Percentiles rank a stretch among this genome's conserved stretches.
Conservation (phyloP, 2,113 vertebrate species). For the Pseudonaja textilis region DNA sequence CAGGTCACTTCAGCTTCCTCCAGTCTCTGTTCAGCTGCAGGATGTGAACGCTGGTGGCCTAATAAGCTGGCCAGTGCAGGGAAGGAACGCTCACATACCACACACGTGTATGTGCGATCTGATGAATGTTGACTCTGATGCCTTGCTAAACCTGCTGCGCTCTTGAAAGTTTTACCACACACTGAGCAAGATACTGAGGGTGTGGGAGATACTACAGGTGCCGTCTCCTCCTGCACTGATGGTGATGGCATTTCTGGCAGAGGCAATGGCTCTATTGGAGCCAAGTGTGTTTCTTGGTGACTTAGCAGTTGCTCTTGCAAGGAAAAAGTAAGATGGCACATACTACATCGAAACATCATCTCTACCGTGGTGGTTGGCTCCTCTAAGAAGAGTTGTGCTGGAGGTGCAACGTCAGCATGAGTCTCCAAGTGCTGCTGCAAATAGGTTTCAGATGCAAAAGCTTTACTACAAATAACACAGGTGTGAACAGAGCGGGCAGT, state of each 20-base stretch:
- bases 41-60: slow-evolving; percentile 83
- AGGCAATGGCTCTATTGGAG: slow-evolving; percentile 13
- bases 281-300: slow-evolving; percentile 73
- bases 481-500: not conserved
- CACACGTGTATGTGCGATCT: slow-evolving; percentile 79
- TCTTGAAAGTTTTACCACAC: slow-evolving; percentile 83
- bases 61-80: slow-evolving; percentile 78
- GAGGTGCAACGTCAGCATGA: slow-evolving; percentile 50
- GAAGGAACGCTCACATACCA: slow-evolving; percentile 81
- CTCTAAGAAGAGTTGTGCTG: slow-evolving; percentile 67
- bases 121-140: slow-evolving; percentile 72
- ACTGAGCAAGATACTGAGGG: slow-evolving; percentile 66
- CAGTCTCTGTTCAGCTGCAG: slow-evolving; percentile 79
- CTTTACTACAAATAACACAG: slow-evolving; percentile 56
- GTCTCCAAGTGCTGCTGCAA: slow-evolving; percentile 70
- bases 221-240: slow-evolving; percentile 54
- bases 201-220: slow-evolving; percentile 58
- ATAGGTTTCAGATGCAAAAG: slow-evolving; percentile 61
- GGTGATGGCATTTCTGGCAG: slow-evolving; percentile 27
- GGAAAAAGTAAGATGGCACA: slow-evolving; percentile 77
- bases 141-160: slow-evolving; percentile 75
- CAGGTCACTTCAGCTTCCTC: slow-evolving; percentile 70
- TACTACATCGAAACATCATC: slow-evolving; percentile 77
- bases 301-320: slow-evolving; percentile 74
- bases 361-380: slow-evolving; percentile 74